A percentile compares a stretch with the other conserved stretches of the same genome.
phyloP scores from a whole-genome alignment of 2,797 vertebrate species.

The Setipinna tenuifilis region DNA sequence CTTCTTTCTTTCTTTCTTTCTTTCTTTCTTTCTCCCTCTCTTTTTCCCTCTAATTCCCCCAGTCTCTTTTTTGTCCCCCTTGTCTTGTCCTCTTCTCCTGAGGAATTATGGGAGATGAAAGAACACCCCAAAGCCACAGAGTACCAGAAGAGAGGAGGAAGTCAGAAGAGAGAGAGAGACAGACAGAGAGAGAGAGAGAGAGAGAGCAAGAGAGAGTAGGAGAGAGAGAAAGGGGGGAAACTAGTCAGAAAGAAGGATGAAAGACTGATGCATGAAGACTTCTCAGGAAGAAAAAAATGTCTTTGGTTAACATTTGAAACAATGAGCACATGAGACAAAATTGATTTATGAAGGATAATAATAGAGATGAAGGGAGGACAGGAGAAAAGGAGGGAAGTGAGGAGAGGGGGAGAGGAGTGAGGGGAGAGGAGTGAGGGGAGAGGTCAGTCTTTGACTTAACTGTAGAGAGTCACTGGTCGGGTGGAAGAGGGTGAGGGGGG shows the following conservation, averaged over 20 bases:
- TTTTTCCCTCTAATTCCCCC: not conserved
- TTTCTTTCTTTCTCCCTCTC: not conserved
- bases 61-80: not conserved
- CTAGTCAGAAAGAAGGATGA: not conserved
- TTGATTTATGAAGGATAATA: not conserved
- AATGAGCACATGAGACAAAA: not conserved
- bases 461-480: constrained; percentile 9
- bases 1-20: not conserved
- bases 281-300: no score
- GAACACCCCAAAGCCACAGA: not conserved
- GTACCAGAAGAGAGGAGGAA: not conserved
- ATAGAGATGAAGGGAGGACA: not conserved
- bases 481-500: not conserved
- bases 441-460: not conserved
- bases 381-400: not conserved
- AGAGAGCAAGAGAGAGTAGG: not conserved
- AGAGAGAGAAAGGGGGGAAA: not conserved
- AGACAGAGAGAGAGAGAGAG: not conserved
- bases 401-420: not conserved
- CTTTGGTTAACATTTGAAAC: not conserved
- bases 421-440: not conserved
- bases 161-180: not conserved
- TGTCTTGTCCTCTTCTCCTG: not conserved
- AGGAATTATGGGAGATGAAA: not conserved
- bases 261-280: no score